Base-by-base conservation (phyloP, 2,113 vertebrate species). In the Ciconia stormi region DNA sequence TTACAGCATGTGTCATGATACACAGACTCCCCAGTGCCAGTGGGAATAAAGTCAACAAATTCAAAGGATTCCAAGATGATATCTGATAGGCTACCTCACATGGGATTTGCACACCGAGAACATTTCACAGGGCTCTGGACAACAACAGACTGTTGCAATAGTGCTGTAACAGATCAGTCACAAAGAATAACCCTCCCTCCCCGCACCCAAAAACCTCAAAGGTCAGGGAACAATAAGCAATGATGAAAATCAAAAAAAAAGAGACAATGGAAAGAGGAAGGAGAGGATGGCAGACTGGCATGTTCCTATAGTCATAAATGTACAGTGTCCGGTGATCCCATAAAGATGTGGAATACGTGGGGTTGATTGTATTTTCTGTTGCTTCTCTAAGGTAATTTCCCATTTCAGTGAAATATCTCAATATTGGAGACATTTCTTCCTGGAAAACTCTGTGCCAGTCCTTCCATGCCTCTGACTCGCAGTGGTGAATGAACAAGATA, bases 281-380 rank as follows among this genome's bases (percentile, higher is more conserved):
- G 20, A 78, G 5, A 69, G 7, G n/a, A 16, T 13, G 5, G 8
- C 70, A 79, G 40, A 53, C 21, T 0, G 0, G 4, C 13, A 17
- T 3, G 1, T 67, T 69, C 50, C 71, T 34, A 4, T 10, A 53
- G 18, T 20, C 21, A 88, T 8, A 63, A 34, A 65, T 16, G 7
- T 36, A 13, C 6, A 32, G 5, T 25, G 23, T 47, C 32, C 80
- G 58, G 23, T 71, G 62, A 82, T 40, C 9, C 26, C 42, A 30
- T 55, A 50, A 93, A 46, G 25, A 55, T 19, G 30, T 11, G 18
- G 25, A 62, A 25, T 55, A 56, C 5, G 2, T 9, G 7, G 16
- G 13, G 0, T 70, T 25, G 36, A 71, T 9, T 38, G 10, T 25
- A 71, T 82, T 90, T 93, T 70, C 47, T 63, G 5, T 36, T 46